Percentiles rank a stretch among this genome's conserved stretches.
Evolutionary conservation across 2,113 vertebrate species (phyloP).

Genomic region (Silurus glanis): DNA sequence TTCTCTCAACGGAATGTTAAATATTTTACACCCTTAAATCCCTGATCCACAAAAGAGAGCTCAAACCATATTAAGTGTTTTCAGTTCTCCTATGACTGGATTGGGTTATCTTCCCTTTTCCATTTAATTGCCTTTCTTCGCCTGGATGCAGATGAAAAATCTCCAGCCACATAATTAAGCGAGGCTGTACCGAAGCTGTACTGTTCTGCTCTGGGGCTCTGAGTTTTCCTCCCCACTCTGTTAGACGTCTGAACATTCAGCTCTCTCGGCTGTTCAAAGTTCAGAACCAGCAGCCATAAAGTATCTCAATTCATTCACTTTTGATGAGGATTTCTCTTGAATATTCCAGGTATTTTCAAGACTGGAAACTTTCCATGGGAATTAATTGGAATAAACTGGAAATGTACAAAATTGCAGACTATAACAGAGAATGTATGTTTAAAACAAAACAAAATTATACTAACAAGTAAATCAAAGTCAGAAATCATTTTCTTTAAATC

Average conservation of each 20-base stretch:
- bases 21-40: conserved; percentile 37
- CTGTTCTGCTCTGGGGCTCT: conserved; percentile 38
- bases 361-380: too few species aligned
- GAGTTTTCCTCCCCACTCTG: conserved; percentile 9
- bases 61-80: conserved; percentile 36
- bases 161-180: conserved; percentile 49
- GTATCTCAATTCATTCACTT: not conserved
- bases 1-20: conserved; percentile 31
- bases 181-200: conserved; percentile 22
- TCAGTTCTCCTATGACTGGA: conserved; percentile 24
- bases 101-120: conserved; percentile 42
- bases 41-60: conserved; percentile 6
- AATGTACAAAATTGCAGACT: too few species aligned
- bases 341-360: too few species aligned
- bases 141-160: conserved; percentile 46
- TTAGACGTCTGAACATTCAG: conserved; percentile 25
- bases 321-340: too few species aligned
- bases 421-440: too few species aligned
- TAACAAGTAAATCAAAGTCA: too few species aligned
- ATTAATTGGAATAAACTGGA: too few species aligned
- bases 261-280: conserved; percentile 17
- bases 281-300: not conserved
- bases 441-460: too few species aligned
- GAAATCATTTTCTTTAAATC: too few species aligned
- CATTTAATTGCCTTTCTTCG: conserved; percentile 50